Conservation (phyloP, 2,113 vertebrate species). For the Corapipo altera region DNA sequence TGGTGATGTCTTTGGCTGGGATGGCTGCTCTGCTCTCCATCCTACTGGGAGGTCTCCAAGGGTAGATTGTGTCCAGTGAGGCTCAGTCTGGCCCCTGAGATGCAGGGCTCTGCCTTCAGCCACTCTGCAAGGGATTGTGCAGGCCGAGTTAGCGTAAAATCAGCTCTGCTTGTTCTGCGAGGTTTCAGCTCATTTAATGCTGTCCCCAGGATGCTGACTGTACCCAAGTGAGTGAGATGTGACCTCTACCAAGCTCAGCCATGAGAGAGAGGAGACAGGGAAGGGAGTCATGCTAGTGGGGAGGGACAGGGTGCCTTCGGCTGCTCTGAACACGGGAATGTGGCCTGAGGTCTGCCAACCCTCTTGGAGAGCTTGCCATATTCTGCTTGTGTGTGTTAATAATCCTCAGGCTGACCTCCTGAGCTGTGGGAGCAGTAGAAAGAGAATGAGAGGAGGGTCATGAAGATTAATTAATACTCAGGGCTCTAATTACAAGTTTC, state of each 20-base stretch:
- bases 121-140: not conserved
- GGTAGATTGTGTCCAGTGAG: not conserved
- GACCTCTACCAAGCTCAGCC: not conserved
- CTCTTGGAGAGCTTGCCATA: accelerated
- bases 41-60: not conserved
- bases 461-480: slow-evolving; percentile 59
- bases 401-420: slow-evolving; percentile 20
- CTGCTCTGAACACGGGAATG: accelerated
- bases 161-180: not conserved
- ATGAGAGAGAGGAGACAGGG: not conserved
- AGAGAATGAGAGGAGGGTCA: slow-evolving; percentile 41
- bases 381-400: not conserved
- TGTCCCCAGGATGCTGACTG: not conserved
- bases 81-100: accelerated
- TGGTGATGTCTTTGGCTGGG: not conserved
- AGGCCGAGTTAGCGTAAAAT: not conserved
- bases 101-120: not conserved
- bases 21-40: not conserved
- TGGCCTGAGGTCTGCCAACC: not conserved
- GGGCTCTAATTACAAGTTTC: slow-evolving; percentile 43
- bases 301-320: not conserved
- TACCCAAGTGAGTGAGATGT: not conserved
- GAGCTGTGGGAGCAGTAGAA: not conserved
- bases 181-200: not conserved
- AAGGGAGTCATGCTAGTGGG: not conserved